phyloP scores from a whole-genome alignment of 35 echinoderm and acorn worm genomes.

The Heliocidaris tuberculata region DNA sequence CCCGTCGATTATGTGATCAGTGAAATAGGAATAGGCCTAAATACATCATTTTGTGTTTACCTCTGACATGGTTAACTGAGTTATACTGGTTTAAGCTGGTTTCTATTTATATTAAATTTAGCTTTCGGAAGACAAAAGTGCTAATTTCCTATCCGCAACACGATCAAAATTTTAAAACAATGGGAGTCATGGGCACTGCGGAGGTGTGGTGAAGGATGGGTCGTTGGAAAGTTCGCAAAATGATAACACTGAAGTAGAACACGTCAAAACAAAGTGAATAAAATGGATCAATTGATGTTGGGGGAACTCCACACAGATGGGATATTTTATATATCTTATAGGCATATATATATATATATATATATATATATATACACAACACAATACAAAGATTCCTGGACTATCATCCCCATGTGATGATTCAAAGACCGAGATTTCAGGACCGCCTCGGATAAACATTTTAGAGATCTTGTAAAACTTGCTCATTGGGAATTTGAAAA shows the following conservation, averaged over 20 bases:
- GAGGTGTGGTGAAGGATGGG: not conserved
- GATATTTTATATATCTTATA: too few species aligned
- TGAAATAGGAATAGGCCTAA: too few species aligned
- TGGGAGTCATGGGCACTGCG: not conserved
- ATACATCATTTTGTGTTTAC: not conserved
- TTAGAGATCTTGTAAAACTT: too few species aligned
- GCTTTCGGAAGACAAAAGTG: not conserved
- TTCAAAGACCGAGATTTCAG: too few species aligned
- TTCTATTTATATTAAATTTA: not conserved
- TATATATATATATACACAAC: too few species aligned
- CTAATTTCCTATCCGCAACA: not conserved
- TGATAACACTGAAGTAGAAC: not conserved
- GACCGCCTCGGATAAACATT: too few species aligned
- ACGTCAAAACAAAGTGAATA: not conserved
- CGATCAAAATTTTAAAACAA: not conserved
- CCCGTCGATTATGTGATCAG: too few species aligned
- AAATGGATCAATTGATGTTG: not conserved
- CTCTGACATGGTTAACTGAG: not conserved
- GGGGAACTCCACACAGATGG: not conserved
- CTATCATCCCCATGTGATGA: too few species aligned
- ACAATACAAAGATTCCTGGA: too few species aligned
- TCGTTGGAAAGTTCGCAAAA: not conserved
- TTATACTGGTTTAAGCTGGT: not conserved
- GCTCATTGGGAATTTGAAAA: too few species aligned
- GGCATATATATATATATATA: too few species aligned